phyloP scores from a whole-genome alignment of 2,797 vertebrate species.

The Poeciliopsis paucimaculata region DNA sequence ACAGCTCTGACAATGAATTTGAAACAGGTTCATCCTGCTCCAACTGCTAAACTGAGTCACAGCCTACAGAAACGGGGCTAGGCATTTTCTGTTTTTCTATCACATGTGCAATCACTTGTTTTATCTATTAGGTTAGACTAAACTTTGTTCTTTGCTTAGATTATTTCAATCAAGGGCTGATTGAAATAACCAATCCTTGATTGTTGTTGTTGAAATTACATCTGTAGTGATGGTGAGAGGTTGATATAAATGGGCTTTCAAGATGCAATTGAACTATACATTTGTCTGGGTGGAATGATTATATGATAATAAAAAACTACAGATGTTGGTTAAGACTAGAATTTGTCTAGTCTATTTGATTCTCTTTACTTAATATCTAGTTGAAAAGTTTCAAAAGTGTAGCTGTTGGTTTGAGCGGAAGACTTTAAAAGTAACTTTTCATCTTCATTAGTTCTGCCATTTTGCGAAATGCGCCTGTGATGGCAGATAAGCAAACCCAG shows the following conservation, averaged over 20 bases:
- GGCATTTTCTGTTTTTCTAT: not conserved
- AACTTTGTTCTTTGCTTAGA: not conserved
- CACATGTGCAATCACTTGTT: not conserved
- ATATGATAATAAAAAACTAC: not conserved
- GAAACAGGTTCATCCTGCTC: constrained; percentile 7
- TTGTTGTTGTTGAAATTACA: not conserved
- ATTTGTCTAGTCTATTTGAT: not conserved
- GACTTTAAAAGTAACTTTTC: not conserved
- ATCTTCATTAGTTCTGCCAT: not conserved
- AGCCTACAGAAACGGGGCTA: not conserved
- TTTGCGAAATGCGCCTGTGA: not conserved
- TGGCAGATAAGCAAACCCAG: not conserved
- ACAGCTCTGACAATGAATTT: accelerated
- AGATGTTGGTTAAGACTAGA: not conserved
- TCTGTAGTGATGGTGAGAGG: not conserved
- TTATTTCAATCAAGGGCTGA: not conserved
- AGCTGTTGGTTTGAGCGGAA: not conserved
- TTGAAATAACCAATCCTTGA: no score
- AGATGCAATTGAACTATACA: not conserved
- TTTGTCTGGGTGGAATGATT: not conserved
- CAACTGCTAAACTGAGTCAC: not conserved
- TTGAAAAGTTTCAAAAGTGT: not conserved
- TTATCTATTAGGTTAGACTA: not conserved
- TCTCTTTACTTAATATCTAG: not conserved
- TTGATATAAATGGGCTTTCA: not conserved